phyloP scores from a whole-genome alignment of 2,888 invertebrate species.

The Deilephila porcellus region DNA sequence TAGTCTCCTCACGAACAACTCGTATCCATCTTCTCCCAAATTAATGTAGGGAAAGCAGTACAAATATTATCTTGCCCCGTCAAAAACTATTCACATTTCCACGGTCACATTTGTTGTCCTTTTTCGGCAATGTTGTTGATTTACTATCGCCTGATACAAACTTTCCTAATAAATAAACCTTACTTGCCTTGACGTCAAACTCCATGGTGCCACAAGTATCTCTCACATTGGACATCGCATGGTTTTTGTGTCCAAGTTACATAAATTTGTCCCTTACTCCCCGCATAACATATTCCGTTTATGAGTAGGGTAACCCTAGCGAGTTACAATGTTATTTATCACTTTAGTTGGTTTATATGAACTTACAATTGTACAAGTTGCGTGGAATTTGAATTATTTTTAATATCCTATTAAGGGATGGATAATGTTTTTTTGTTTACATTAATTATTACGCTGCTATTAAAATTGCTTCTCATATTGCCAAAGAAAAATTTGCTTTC shows the following conservation, averaged over 20 bases:
- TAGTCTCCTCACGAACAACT: background rate
- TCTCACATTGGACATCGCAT: conserved; percentile 60
- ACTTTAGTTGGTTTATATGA: conserved; percentile 74
- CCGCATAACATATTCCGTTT: conserved; percentile 72
- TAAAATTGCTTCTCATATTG: too few relatives aligned
- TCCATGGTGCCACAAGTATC: conserved; percentile 75
- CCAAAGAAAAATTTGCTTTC: too few relatives aligned
- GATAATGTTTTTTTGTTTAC: too few relatives aligned
- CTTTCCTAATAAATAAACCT: conserved; percentile 82
- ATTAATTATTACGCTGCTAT: too few relatives aligned
- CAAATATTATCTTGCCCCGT: conserved; percentile 52
- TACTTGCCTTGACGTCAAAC: conserved; percentile 78
- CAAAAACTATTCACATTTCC: conserved; percentile 31
- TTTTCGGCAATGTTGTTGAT: conserved; percentile 72
- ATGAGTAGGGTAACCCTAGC: conserved; percentile 76
- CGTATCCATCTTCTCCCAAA: conserved; percentile 49
- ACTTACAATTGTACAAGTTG: conserved; percentile 51
- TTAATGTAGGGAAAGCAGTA: conserved; percentile 52
- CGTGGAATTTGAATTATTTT: conserved; percentile 34
- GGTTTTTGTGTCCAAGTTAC: conserved; percentile 73
- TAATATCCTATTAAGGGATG: background rate
- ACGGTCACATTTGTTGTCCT: conserved; percentile 58
- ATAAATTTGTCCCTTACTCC: conserved; percentile 76
- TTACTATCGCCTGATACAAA: conserved; percentile 75
- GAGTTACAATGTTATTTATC: conserved; percentile 73